Base-by-base conservation (phyloP, 2,888 invertebrate genomes). In the Anorthoa munda region DNA sequence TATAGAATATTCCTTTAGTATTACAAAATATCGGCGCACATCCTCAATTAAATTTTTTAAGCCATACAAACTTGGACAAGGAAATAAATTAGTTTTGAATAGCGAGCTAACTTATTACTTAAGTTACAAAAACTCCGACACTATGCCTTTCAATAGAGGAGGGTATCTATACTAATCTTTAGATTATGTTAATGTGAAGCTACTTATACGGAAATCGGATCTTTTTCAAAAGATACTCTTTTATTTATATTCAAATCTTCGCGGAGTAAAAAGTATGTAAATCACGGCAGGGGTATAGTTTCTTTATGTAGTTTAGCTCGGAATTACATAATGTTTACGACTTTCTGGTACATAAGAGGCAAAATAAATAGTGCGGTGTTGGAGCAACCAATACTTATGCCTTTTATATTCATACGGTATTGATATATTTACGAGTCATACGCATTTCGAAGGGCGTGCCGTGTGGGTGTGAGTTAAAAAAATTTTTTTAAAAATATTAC, bases 101-200 rank as follows among this genome's bases (percentile, higher is more conserved):
- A 83, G 60, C 48, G 18, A 72, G 67, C 72, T 68, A 72, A 79
- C 69, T 78, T 79, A 70, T 50, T 74, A 71, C 67, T 76, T 69
- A 69, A 79, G 39, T 60, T 60, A 78, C 66, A 72, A 74, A 77
- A 78, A 66, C 68, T 56, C 45, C 45, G 53, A 65, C 79, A 65
- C 79, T 77, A 81, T 82, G 73, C 76, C 72, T 68, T 72, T 59
- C 72, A 71, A 69, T 67, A 61, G 70, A 79, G 79, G 26, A 82
- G 80, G 72, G 82, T 84, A 79, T 77, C 66, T 81, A 77, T 88
- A 77, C 80, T 86, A 90, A 90, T 90, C 92, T 88, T 72, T 73
- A 79, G 90, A 92, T 92, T 93, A 93, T 92, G 93, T 83, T 90
- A 92, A 93, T 91, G 84, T 83, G 68, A 83, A 87, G 81, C 86